These are phyloP conservation scores for Plectrocnemia conspersa DNA, from an alignment of 1,140 invertebrate species.

Conservation along the genomic window DNA sequence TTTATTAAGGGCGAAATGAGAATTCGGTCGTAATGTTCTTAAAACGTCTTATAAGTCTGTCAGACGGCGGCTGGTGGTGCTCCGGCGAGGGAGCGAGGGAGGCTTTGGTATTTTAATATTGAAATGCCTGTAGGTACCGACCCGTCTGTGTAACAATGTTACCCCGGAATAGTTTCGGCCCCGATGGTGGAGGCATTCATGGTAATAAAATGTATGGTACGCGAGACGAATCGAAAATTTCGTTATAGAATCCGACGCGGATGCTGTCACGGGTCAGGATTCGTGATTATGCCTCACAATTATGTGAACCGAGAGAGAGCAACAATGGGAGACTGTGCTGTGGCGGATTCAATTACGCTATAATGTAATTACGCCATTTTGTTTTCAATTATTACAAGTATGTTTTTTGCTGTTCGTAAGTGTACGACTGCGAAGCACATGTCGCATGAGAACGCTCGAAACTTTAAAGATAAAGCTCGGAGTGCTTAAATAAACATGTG, in stretches of 20 bases:
- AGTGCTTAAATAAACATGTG: too few species aligned
- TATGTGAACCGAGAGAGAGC: too few species aligned
- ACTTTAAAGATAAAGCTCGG: too few species aligned
- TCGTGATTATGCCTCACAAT: too few species aligned
- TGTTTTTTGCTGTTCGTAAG: too few species aligned
- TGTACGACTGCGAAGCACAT: too few species aligned
- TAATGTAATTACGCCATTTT: too few species aligned
- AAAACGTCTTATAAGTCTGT: slow-evolving; percentile 31
- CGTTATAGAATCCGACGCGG: slow-evolving; percentile 31
- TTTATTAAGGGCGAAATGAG: slow-evolving; percentile 26
- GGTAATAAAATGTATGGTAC: slow-evolving; percentile 36
- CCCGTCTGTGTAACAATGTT: slow-evolving; percentile 33
- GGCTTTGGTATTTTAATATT: slow-evolving; percentile 36
- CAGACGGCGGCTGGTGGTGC: slow-evolving; percentile 23
- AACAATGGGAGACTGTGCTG: too few species aligned
- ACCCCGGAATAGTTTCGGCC: slow-evolving; percentile 12
- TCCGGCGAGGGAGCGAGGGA: slow-evolving; percentile 3
- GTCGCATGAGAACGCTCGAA: too few species aligned
- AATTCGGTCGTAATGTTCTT: slow-evolving; percentile 28
- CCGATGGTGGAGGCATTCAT: slow-evolving; percentile 30
- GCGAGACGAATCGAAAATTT: slow-evolving; percentile 36
- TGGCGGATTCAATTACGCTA: too few species aligned
- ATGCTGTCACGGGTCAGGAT: slow-evolving; percentile 20
- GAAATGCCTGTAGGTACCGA: slow-evolving; percentile 30
- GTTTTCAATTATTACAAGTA: too few species aligned